phyloP scores from a whole-genome alignment of 2,797 vertebrate genomes.

The Buceros bicornis region DNA sequence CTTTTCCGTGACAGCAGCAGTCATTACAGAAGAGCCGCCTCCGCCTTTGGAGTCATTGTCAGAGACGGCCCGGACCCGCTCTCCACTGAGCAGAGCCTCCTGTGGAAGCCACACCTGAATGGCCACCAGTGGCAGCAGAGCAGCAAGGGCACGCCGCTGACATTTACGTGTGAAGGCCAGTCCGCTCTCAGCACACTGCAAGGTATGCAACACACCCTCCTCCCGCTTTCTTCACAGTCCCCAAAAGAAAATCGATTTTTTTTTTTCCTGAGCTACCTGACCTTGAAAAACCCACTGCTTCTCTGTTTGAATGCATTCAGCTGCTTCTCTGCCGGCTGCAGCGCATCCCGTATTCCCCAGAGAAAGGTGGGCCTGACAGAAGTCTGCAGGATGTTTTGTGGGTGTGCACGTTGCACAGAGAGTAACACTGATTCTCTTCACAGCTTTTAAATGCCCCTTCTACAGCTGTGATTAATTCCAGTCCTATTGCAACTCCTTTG shows the following conservation, averaged over 20 bases:
- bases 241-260: background rate
- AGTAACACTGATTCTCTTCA: background rate
- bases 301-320: background rate
- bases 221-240: background rate
- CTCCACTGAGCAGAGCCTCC: background rate
- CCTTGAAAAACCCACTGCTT: background rate
- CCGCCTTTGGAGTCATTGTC: background rate
- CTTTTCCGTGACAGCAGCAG: background rate
- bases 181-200: background rate
- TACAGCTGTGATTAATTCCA: slow-evolving; percentile 7
- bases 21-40: background rate
- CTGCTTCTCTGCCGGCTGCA: slow-evolving; percentile 3
- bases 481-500: background rate
- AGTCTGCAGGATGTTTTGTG: background rate
- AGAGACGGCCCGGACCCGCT: background rate
- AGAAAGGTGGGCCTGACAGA: slow-evolving; percentile 16
- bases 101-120: background rate
- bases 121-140: background rate
- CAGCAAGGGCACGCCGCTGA: background rate
- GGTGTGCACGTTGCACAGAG: rapidly evolving
- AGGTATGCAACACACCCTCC: background rate
- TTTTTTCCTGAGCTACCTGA: background rate
- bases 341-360: background rate
- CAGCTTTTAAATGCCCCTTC: background rate
- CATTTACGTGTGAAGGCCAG: slow-evolving; percentile 23